Evolutionary conservation across 35 echinoderm and acorn worm species (phyloP), one percentile per base, ranked within the genome.

Genomic region (Apostichopus parvimensis): DNA sequence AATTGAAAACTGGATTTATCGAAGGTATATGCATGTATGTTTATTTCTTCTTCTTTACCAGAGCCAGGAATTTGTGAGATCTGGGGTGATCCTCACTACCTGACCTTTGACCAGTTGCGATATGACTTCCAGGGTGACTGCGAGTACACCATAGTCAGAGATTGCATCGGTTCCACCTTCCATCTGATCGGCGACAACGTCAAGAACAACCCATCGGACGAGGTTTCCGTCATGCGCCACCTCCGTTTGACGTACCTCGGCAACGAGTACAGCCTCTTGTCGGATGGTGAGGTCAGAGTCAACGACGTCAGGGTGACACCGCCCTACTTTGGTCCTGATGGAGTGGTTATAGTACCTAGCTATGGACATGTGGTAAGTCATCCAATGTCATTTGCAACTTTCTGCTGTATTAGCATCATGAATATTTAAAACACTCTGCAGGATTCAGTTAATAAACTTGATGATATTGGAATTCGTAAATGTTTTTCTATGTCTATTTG

Each of bases 101-200:
- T 89, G 88, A 94, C 95, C 25, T 96, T 96, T 66, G 95, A 96
- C 86, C 57, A 79, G 12, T 34, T 73, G 8, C 68, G 65, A 57
- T 96, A 89, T 64, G 52, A 94, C 90, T 96, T 92, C 90, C 95
- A 96, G 77, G 95, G 95, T 45, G 93, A 94, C 59, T 96, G 92
- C 56, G 89, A 96, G 78, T 96, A 96, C 90, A 94, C 90, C 11
- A 34, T 96, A 14, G 78, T 92, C 54, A 73, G 60, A 23, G 85
- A 92, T 12, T 95, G 94, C 86, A 60, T 71, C 77, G 77, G 76
- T 24, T 28, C 34, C 24, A 53, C 18, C 45, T 92, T 92, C 79
- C 91, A 92, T 54, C 77, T 92, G 54, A 91, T 91, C 53, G 89
- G 89, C 0, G 73, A 78, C 76, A 91, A 91, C 25, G 21, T 77